Base-by-base conservation (phyloP, 1,140 invertebrate genomes). In the Drosophila saltans region DNA sequence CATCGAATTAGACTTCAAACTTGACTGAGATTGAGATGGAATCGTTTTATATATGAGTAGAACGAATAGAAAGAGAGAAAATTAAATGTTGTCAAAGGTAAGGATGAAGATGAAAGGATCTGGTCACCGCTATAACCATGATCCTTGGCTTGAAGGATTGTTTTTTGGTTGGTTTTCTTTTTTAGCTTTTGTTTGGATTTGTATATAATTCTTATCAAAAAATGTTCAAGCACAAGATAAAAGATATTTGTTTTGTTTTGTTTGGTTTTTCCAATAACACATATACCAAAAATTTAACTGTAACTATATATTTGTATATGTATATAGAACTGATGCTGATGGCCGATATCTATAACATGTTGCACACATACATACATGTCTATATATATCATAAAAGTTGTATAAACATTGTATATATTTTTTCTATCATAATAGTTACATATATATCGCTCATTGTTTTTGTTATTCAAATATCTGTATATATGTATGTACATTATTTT, bases 151-250 rank as follows among this genome's bases (percentile, higher is more conserved):
- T 56, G n/a, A 52, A 57, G 21, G 6, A 8, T 52, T 52, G 33
- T 21, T 56, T 40, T n/a, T 41, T 24, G 24, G 7, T 40, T 60
- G 21, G 33, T 39, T 56, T 21, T 21, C 21, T 21, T 36, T 40
- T 57, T 4, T 56, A 7, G 11, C 41, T 43, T 33, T 41, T 61
- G 2, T 52, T 56, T 55, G 30, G 11, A 21, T 45, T 63, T 72
- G 66, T 83, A 59, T 85, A 74, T 88, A 73, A 82, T 74, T 78
- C 79, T 73, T 86, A 86, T 86, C 82, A 86, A 86, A 86, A 86
- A 69, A 77, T 56, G 68, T 61, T 63, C 67, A 68, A 74, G 59
- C 66, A 69, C 66, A 55, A 55, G 48, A 60, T 70, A 48, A 74
- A 81, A 75, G 63, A 66, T 61, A 61, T 74, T 57, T 58, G 58